Evolutionary conservation across 2,888 invertebrate species (phyloP).

Genomic region (Euphydryas editha): DNA sequence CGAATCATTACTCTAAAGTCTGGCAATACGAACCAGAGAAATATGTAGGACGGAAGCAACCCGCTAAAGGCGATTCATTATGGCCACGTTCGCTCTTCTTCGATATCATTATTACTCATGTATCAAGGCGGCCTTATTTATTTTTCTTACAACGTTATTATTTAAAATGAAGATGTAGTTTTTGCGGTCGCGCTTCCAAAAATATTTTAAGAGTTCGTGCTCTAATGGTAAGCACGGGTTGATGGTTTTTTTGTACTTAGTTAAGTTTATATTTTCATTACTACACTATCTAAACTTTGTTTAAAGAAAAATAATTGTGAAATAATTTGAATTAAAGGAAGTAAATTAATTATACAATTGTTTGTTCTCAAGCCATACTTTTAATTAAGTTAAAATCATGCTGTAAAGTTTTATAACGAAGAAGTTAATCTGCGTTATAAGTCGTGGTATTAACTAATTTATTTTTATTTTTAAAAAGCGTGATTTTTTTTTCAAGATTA

Average conservation of each 20-base stretch:
- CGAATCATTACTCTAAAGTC: constrained; percentile 31
- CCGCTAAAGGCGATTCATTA: constrained; percentile 38
- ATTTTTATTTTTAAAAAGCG: not conserved
- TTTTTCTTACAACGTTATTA: constrained; percentile 69
- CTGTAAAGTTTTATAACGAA: not conserved
- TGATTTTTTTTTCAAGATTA: constrained; percentile 8
- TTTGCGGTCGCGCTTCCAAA: constrained; percentile 60
- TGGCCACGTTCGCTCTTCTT: constrained; percentile 47
- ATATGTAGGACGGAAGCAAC: constrained; percentile 41
- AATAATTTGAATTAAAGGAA: too few relatives aligned
- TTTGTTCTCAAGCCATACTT: not conserved
- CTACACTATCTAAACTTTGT: not conserved
- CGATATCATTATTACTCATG: constrained; percentile 66
- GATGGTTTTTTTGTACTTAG: constrained; percentile 8
- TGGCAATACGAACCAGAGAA: constrained; percentile 32
- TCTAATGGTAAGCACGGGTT: constrained; percentile 19
- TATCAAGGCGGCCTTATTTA: constrained; percentile 71
- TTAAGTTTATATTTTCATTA: constrained; percentile 9
- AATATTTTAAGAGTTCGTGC: constrained; percentile 44
- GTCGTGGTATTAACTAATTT: not conserved
- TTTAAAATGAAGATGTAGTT: constrained; percentile 71
- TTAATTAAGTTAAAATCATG: not conserved
- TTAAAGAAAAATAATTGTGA: too few relatives aligned
- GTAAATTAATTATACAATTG: too few relatives aligned
- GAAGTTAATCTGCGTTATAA: not conserved